Evolutionary conservation across 2,797 vertebrate species (phyloP), one percentile per base, ranked within the genome.

Genomic region (Betta splendens): DNA sequence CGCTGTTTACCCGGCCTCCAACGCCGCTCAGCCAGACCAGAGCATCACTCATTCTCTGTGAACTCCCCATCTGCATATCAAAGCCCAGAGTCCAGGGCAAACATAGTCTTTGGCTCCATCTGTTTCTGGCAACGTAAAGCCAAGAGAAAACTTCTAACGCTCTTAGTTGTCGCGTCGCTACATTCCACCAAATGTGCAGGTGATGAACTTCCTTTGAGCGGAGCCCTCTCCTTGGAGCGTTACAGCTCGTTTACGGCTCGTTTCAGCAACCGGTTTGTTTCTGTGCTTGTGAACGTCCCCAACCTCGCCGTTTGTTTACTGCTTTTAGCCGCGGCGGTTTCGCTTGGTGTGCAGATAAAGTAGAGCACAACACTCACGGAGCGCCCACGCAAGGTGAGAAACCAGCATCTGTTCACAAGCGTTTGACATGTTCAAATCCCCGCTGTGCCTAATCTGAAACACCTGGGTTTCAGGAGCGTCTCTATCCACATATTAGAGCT

Each of bases 41-140:
- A 88, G 81, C 83, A 90, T 92, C 92, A 89, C 69, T 85, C 90
- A 91, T 92, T 91, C 90, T 91, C 88, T 92, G 85, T 90, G 88
- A 94, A 91, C 65, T 82, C 36, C 3, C 52, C 47, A 93, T 95
- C 93, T 95, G 84, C 92, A 93, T 92, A 91, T 95, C 93, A 94
- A 94, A 94, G 91, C 83, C 67, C 66, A 69, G 43, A 65, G 66
- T 71, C 72, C 85, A 61, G 80, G 88, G 83, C 91, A 92, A 93
- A 92, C 89, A 91, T 55, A 77, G 85, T 81, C 75, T 79, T 64
- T 79, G 59, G 58, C 87, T 89, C 92, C 92, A 94, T 91, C 91
- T 94, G 91, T 80, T 86, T 72, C 79, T 70, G 66, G 77, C 77
- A 84, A 72, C 66, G 18, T 83, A 84, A 83, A 84, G 73, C 68